Evolutionary conservation across 2,888 invertebrate genomes (phyloP).

Genomic region (Psococerastis gibbosa): DNA sequence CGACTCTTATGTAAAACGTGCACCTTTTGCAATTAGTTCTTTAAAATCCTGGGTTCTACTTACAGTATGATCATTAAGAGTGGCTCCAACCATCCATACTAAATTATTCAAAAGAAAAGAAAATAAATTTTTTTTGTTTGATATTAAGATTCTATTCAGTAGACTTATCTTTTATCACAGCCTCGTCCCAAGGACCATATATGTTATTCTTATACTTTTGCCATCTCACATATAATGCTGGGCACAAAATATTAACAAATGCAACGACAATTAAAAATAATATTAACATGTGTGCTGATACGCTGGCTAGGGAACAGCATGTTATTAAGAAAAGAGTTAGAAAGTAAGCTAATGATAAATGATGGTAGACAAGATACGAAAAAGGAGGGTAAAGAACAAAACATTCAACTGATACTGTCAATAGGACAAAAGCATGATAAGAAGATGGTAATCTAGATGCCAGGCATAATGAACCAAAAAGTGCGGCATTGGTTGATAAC

Average conservation of each 20-base stretch:
- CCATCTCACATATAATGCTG: slow-evolving; percentile 52
- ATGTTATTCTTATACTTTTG: slow-evolving; percentile 77
- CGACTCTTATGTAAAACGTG: too few species aligned
- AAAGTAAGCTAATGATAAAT: slow-evolving; percentile 9
- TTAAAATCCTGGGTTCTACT: too few species aligned
- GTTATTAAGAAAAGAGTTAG: slow-evolving; percentile 23
- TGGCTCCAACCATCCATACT: too few species aligned
- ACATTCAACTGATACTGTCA: slow-evolving; percentile 72
- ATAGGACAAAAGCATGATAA: slow-evolving; percentile 69
- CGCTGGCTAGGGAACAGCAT: slow-evolving; percentile 29
- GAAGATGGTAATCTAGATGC: slow-evolving; percentile 77
- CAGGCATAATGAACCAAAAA: slow-evolving; percentile 88
- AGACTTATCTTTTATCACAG: too few species aligned
- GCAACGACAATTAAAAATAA: slow-evolving; percentile 39
- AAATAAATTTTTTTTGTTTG: too few species aligned
- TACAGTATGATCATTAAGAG: too few species aligned
- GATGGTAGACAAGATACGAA: slow-evolving; percentile 22
- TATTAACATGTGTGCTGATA: slow-evolving; percentile 36
- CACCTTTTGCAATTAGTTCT: too few species aligned
- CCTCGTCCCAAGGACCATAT: slow-evolving; percentile 97
- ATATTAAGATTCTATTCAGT: too few species aligned
- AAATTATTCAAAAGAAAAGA: too few species aligned
- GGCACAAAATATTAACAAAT: slow-evolving; percentile 53
- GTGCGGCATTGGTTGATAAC: slow-evolving; percentile 81
- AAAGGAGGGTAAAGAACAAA: slow-evolving; percentile 81